phyloP scores from a whole-genome alignment of 2,888 invertebrate species.

The Tenodera sinensis region DNA sequence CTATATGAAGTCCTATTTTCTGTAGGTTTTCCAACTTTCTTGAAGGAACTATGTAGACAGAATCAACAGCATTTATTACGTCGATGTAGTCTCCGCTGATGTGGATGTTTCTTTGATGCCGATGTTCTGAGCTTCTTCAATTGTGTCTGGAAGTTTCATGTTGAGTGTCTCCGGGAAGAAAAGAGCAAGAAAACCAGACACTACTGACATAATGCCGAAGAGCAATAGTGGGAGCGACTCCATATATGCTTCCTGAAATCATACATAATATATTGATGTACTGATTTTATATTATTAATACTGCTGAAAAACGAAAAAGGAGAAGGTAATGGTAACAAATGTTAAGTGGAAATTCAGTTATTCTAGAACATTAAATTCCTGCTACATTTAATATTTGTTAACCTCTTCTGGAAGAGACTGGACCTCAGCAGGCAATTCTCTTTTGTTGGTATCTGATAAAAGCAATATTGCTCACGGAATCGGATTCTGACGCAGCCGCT shows the following conservation, averaged over 20 bases:
- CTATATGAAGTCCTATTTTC: not conserved
- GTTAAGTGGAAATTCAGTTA: no score
- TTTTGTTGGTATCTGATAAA: no score
- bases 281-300: no score
- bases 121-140: conserved; percentile 57
- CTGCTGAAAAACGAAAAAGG: no score
- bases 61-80: not conserved
- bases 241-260: conserved; percentile 39
- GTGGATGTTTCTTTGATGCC: not conserved
- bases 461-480: no score
- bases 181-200: conserved; percentile 59
- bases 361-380: no score
- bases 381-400: no score
- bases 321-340: no score
- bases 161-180: conserved; percentile 68
- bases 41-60: not conserved
- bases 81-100: not conserved
- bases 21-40: not conserved
- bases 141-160: conserved; percentile 61
- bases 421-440: no score
- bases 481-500: no score
- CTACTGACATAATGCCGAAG: conserved; percentile 58
- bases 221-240: conserved; percentile 58
- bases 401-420: no score
- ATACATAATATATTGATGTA: not conserved